Evolutionary conservation across 2,888 invertebrate species (phyloP).

Genomic region (Melieria crassipennis): DNA sequence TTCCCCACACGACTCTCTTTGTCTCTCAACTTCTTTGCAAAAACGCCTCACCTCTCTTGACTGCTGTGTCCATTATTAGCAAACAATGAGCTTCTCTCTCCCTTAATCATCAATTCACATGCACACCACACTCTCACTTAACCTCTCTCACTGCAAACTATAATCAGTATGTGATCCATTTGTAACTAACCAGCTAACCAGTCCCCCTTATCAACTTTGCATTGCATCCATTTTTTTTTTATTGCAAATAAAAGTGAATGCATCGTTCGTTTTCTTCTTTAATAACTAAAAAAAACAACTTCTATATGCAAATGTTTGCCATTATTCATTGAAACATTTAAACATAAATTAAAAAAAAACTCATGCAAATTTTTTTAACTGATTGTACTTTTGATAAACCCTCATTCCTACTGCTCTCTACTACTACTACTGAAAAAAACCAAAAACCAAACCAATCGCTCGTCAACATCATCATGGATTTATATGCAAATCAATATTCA

Average conservation of each 20-base stretch:
- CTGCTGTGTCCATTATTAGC: too few species aligned
- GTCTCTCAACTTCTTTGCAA: too few species aligned
- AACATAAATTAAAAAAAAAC: conserved; percentile 45
- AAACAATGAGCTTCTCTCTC: too few species aligned
- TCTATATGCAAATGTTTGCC: conserved; percentile 14
- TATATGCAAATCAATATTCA: conserved; percentile 39
- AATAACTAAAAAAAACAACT: not conserved
- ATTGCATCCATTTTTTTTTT: conserved; percentile 36
- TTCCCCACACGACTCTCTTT: too few species aligned
- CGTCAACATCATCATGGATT: conserved; percentile 61
- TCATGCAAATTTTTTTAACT: conserved; percentile 59
- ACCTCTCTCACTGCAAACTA: too few species aligned
- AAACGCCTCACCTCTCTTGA: too few species aligned
- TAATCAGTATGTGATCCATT: too few species aligned
- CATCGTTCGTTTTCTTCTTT: conserved; percentile 25
- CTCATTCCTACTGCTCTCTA: conserved; percentile 37
- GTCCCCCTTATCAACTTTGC: not conserved
- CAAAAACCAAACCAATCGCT: conserved; percentile 49
- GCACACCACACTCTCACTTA: too few species aligned
- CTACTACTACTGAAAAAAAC: conserved; percentile 39
- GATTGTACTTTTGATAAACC: conserved; percentile 54
- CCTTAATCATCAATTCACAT: too few species aligned
- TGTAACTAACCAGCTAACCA: too few species aligned
- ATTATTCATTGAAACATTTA: conserved; percentile 32
- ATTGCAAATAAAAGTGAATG: conserved; percentile 36